Conservation (phyloP, 1,140 invertebrate genomes). For the Dendroctonus ponderosae region DNA sequence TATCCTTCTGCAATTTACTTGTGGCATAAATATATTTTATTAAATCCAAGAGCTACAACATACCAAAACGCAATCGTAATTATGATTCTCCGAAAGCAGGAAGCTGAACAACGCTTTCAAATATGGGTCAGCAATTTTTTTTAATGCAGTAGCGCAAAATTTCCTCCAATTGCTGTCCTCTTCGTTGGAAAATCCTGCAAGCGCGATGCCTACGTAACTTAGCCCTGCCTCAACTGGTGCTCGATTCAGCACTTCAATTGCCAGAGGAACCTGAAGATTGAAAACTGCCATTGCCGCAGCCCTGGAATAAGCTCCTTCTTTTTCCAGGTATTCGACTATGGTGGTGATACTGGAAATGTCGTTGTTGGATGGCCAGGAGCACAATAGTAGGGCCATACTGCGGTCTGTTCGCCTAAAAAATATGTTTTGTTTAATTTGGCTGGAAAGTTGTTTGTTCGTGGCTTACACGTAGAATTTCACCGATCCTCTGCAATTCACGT, state of each 20-base stretch:
- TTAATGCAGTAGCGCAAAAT: conserved; percentile 68
- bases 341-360: conserved; percentile 53
- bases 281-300: conserved; percentile 90
- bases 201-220: conserved; percentile 79
- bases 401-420: conserved; percentile 69
- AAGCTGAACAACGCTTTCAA: conserved; percentile 90
- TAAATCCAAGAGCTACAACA: conserved; percentile 38
- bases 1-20: conserved; percentile 65
- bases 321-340: conserved; percentile 62
- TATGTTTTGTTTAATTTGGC: conserved; percentile 1
- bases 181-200: conserved; percentile 84
- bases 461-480: conserved; percentile 49
- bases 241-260: conserved; percentile 80
- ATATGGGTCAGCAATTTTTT: conserved; percentile 82
- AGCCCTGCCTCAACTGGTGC: conserved; percentile 55
- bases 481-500: conserved; percentile 43
- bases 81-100: conserved; percentile 71
- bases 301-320: conserved; percentile 68
- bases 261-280: conserved; percentile 77
- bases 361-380: conserved; percentile 81
- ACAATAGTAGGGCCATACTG: conserved; percentile 76
- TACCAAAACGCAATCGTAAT: conserved; percentile 79
- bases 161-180: conserved; percentile 78
- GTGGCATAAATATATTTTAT: not conserved
- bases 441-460: not conserved